Conservation (phyloP, 2,888 invertebrate species). For the Coleophora flavipennella region DNA sequence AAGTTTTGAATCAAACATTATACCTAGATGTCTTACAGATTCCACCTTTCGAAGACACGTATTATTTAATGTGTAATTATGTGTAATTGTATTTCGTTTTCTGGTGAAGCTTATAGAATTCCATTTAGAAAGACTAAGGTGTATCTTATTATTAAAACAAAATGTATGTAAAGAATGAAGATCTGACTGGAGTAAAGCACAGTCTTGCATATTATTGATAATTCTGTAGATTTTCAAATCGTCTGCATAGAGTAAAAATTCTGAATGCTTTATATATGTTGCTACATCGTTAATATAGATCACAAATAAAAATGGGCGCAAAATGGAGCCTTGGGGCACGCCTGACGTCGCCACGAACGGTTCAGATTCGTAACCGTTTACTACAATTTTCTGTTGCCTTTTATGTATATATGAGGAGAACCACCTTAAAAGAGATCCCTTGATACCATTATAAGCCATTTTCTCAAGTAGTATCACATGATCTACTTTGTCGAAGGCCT, state of each 20-base stretch:
- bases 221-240: conserved; percentile 2
- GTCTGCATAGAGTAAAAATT: neutral
- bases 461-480: no score
- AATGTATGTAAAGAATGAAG: neutral
- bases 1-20: no score
- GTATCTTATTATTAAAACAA: neutral
- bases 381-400: neutral
- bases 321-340: conserved; percentile 1
- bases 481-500: neutral
- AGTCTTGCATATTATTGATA: neutral
- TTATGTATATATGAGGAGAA: conserved; percentile 1
- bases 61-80: no score
- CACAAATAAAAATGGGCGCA: conserved; percentile 2
- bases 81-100: no score
- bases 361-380: neutral
- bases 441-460: neutral
- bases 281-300: neutral
- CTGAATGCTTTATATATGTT: neutral
- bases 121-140: neutral
- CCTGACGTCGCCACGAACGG: neutral
- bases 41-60: no score
- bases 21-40: no score
- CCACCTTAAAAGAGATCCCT: conserved; percentile 1
- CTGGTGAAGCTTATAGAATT: no score
- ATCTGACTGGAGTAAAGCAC: neutral